Percentiles rank a stretch among this genome's conserved stretches.
Conservation (phyloP, 92 coral and sea anemone species). For the Pocillopora grandis region DNA sequence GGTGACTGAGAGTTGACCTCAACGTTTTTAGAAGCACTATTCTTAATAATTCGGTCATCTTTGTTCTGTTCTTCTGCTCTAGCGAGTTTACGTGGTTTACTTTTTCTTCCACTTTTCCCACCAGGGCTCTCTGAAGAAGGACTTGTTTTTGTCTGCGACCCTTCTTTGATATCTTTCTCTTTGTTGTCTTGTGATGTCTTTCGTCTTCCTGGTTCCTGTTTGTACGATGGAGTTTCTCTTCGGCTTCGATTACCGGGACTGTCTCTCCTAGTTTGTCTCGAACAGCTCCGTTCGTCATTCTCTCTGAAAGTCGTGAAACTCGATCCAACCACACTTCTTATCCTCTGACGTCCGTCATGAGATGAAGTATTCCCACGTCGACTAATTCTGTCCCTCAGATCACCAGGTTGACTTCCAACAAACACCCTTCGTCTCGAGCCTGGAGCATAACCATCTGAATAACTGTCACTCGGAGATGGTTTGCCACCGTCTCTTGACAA, state of each 20-base stretch:
- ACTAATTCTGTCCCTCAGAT: not conserved
- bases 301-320: constrained; percentile 1
- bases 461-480: not conserved
- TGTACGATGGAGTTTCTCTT: not conserved
- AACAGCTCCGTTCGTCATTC: not conserved
- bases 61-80: constrained; percentile 32
- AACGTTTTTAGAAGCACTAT: not conserved
- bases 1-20: not conserved
- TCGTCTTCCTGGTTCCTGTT: constrained; percentile 11
- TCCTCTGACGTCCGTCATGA: not conserved
- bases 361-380: not conserved
- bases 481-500: not conserved
- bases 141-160: constrained; percentile 1
- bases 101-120: constrained; percentile 46
- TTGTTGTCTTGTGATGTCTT: constrained; percentile 6
- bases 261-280: constrained; percentile 6
- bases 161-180: constrained; percentile 13
- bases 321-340: constrained; percentile 6
- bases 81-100: constrained; percentile 50
- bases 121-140: constrained; percentile 15
- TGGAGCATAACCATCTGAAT: not conserved
- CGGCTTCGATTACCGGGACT: not conserved
- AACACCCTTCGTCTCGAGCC: constrained; percentile 13
- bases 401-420: not conserved
- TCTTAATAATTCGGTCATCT: not conserved